These are phyloP conservation scores for Phengaris arion DNA, from an alignment of 2,888 invertebrate species.

Conservation along the genomic window DNA sequence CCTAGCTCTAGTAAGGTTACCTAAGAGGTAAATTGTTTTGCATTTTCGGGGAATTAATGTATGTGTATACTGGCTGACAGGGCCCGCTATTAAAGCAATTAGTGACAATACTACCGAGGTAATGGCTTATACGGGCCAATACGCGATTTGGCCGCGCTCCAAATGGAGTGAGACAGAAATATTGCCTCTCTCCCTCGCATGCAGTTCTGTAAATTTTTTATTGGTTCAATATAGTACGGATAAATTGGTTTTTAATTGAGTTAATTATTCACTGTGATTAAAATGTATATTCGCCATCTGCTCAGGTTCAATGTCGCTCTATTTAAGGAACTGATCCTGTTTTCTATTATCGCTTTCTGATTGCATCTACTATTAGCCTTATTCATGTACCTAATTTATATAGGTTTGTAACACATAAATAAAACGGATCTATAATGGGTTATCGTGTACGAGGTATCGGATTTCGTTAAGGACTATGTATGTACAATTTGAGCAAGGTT, in stretches of 20 bases:
- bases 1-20: background rate
- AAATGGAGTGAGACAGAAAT: constrained; percentile 49
- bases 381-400: too few relatives aligned
- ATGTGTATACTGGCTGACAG: constrained; percentile 47
- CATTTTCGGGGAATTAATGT: constrained; percentile 41
- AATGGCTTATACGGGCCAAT: constrained; percentile 49
- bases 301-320: too few relatives aligned
- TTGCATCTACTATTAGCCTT: too few relatives aligned
- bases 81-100: constrained; percentile 61
- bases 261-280: background rate
- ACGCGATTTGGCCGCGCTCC: constrained; percentile 46
- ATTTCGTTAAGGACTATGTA: too few relatives aligned
- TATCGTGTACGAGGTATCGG: too few relatives aligned
- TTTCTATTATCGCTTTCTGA: too few relatives aligned
- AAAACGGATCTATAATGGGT: too few relatives aligned
- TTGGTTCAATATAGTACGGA: constrained; percentile 9
- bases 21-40: constrained; percentile 1
- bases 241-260: constrained; percentile 13
- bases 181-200: constrained; percentile 20
- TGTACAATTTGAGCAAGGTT: too few relatives aligned
- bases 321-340: too few relatives aligned
- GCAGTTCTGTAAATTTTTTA: constrained; percentile 28
- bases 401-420: too few relatives aligned
- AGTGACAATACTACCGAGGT: constrained; percentile 61
- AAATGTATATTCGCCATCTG: background rate